phyloP scores from a whole-genome alignment of 2,888 invertebrate genomes.

The Rhodophaea formosa region DNA sequence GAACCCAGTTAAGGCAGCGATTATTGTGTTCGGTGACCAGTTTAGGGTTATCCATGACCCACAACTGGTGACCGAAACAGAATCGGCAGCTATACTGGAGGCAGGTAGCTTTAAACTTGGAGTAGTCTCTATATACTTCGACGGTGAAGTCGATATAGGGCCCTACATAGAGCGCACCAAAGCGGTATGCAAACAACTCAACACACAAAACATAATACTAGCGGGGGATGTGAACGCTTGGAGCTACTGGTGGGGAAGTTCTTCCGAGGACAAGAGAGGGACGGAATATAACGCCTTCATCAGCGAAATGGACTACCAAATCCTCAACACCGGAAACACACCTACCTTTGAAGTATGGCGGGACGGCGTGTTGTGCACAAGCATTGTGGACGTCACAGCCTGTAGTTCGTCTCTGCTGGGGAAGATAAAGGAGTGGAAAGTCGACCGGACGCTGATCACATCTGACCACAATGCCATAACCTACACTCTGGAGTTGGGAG shows the following conservation, averaged over 20 bases:
- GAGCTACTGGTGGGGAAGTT: conserved; percentile 22
- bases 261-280: conserved; percentile 26
- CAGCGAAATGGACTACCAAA: conserved; percentile 25
- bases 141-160: not conserved
- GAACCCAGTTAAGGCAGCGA: conserved; percentile 22
- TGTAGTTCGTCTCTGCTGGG: conserved; percentile 22
- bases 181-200: not conserved
- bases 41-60: conserved; percentile 30
- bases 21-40: too few relatives aligned
- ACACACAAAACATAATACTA: not conserved
- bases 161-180: not conserved
- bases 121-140: not conserved
- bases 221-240: conserved; percentile 17
- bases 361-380: conserved; percentile 15
- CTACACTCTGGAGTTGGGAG: not conserved
- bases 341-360: not conserved
- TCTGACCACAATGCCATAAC: conserved; percentile 30
- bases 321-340: conserved; percentile 25
- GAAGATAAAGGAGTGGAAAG: conserved; percentile 27
- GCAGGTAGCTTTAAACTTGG: not conserved
- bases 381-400: conserved; percentile 29
- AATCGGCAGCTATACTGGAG: conserved; percentile 23
- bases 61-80: conserved; percentile 30
- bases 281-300: conserved; percentile 23
- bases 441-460: conserved; percentile 23